These are phyloP conservation scores for Cheirogaleus medius DNA, from an alignment of 2,113 vertebrate species.

Conservation along the genomic window DNA sequence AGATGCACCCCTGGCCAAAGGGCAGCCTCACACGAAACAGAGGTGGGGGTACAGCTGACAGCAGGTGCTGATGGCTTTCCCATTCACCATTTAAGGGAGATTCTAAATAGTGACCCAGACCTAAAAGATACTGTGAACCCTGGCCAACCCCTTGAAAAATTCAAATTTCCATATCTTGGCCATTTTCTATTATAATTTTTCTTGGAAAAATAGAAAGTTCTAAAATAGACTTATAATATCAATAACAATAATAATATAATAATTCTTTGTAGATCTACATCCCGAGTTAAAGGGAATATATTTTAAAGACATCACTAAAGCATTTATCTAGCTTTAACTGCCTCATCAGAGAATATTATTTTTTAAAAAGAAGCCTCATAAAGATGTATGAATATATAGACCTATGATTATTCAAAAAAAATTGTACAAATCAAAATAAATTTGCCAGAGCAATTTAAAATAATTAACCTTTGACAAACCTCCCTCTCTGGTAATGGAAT, in stretches of 20 bases:
- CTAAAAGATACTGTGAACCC: not conserved
- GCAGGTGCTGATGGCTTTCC: not conserved
- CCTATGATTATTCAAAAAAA: conserved; percentile 86
- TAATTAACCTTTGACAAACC: conserved; percentile 91
- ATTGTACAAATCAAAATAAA: conserved; percentile 89
- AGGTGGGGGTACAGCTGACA: not conserved
- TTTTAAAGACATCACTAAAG: conserved; percentile 69
- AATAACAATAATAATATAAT: conserved; percentile 47
- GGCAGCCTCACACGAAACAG: not conserved
- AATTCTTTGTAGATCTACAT: conserved; percentile 57
- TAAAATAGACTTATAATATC: conserved; percentile 49
- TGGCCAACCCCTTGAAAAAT: not conserved
- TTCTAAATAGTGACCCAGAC: not conserved
- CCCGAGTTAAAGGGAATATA: conserved; percentile 53
- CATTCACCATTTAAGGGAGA: not conserved
- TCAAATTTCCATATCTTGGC: not conserved
- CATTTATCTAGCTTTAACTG: conserved; percentile 79
- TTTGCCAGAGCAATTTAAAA: conserved; percentile 89
- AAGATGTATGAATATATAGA: conserved; percentile 83
- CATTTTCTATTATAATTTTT: not conserved
- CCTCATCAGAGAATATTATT: conserved; percentile 77
- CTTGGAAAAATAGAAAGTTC: conserved; percentile 21
- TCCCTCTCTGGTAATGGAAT: conserved; percentile 86
- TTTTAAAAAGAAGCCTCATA: conserved; percentile 67
- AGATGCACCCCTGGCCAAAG: not conserved